Base-by-base conservation (phyloP, 1,140 invertebrate genomes). In the Teleopsis dalmanni region DNA sequence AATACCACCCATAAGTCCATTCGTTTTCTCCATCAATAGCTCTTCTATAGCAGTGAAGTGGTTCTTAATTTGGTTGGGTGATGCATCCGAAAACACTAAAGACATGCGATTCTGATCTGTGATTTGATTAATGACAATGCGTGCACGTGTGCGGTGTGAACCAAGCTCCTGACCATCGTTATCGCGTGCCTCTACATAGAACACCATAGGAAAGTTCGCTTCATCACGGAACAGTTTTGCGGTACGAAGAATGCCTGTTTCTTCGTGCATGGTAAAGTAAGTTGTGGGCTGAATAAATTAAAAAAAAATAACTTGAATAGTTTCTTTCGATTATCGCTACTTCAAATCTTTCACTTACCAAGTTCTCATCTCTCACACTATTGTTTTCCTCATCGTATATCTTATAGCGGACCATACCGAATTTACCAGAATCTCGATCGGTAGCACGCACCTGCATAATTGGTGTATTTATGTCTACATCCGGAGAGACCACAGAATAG, bases 391-490 rank as follows among this genome's bases (percentile, higher is more conserved):
- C 67, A 38, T 71, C 65, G 35, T 44, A 70, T 13, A 71, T 60
- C 22, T 58, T 78, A 58, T 88, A 93, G 41, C 82, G 77, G 2
- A 94, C 72, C 57, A 81, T 81, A 1, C 87, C 87, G 60, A 80
- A 88, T 50, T 82, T 80, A 5, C 87, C 87, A 48, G 85, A 88
- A 55, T 94, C 90, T 48, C 78, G 79, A 65, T 94, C 90, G 51
- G 82, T 79, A 3, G 90, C 88, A 73, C 87, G 73, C 1, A 71
- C 62, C 73, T 90, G 85, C 19, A 88, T 66, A 8, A 92, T 81
- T 25, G 82, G 79, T 1, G 84, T 82, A 1, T 80, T 80, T 34
- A 91, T 76, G 48, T 86, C 77, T 47, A 80, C 80, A 52, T 82
- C 78, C 18, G 77, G 76, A 1, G 84, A 77, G 9, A 91, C 77